Percentiles rank a stretch among this genome's conserved stretches.
phyloP scores from a whole-genome alignment of 2,888 invertebrate species.

The Sinotaia quadrata region DNA sequence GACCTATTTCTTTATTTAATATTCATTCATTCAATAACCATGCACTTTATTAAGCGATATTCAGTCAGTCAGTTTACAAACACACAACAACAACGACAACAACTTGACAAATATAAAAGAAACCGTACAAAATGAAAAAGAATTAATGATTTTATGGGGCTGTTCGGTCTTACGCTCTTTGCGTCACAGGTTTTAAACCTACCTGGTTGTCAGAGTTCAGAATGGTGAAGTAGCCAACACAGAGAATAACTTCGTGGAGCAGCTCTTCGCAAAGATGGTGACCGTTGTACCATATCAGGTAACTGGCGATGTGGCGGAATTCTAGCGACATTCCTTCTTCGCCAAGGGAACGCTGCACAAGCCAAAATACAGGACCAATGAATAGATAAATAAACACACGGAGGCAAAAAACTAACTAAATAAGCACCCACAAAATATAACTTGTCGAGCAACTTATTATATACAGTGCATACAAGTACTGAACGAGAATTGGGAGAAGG shows the following conservation, averaged over 20 bases:
- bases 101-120: too few relatives aligned
- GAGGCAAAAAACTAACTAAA: background rate
- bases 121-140: too few relatives aligned
- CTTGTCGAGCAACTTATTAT: too few relatives aligned
- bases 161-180: too few relatives aligned
- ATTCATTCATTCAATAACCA: too few relatives aligned
- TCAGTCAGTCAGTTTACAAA: too few relatives aligned
- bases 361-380: constrained; percentile 29
- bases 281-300: constrained; percentile 80
- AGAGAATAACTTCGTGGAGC: constrained; percentile 84
- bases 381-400: background rate
- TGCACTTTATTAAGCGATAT: too few relatives aligned
- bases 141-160: too few relatives aligned
- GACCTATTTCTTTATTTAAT: too few relatives aligned
- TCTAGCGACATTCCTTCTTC: constrained; percentile 89
- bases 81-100: too few relatives aligned
- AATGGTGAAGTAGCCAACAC: constrained; percentile 88
- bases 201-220: constrained; percentile 86
- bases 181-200: constrained; percentile 49
- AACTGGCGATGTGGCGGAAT: constrained; percentile 88
- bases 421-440: background rate
- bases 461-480: too few relatives aligned
- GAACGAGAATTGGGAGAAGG: too few relatives aligned
- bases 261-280: constrained; percentile 75
- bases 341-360: constrained; percentile 77